Base-by-base conservation (phyloP, 1,140 invertebrate genomes). In the Laupala kohalensis region DNA sequence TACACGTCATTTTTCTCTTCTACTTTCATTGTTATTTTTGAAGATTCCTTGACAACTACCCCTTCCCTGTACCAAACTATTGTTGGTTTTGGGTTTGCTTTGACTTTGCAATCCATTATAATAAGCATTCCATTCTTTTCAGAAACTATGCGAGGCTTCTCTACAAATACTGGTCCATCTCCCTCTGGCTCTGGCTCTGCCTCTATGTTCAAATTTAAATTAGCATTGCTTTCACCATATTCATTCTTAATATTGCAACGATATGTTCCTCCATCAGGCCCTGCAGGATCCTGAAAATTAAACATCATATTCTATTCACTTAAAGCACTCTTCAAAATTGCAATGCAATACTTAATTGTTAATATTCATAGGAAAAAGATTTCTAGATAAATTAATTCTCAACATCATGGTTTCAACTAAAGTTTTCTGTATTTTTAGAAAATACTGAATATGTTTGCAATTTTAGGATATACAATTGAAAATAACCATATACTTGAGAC, bases 201-300 rank as follows among this genome's bases (percentile, higher is more conserved):
- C 83, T 97, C 95, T 79, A 99, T 98, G 81, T 99, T 99, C 67
- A 99, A 83, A 79, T 97, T 98, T 6, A 99, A 85, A 83, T 98
- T 99, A 63, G 97, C 97, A 81, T 98, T 99, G 74, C 94, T 96
- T 84, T 99, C 96, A 69, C 97, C 97, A 79, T 90, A 92, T 80
- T 96, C 94, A 81, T 99, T 99, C 81, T 94, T 89, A 12, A 98
- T 95, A 80, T 97, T 92, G 83, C 96, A 98, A 79, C 95, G 91
- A 84, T 99, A 99, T 71, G 94, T 94, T 64, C 97, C 97, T 78
- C 95, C 96, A 83, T 99, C 97, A 73, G 92, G 88, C 77, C 90
- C 92, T 69, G 92, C 87, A 71, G 97, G 97, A 82, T 98, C 96
- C 90, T 97, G 81, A 74, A 86, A 80, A 77, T 70, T n/a, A n/a